Conservation (phyloP, 2,113 vertebrate genomes). For the Nothobranchius kuhntae region DNA sequence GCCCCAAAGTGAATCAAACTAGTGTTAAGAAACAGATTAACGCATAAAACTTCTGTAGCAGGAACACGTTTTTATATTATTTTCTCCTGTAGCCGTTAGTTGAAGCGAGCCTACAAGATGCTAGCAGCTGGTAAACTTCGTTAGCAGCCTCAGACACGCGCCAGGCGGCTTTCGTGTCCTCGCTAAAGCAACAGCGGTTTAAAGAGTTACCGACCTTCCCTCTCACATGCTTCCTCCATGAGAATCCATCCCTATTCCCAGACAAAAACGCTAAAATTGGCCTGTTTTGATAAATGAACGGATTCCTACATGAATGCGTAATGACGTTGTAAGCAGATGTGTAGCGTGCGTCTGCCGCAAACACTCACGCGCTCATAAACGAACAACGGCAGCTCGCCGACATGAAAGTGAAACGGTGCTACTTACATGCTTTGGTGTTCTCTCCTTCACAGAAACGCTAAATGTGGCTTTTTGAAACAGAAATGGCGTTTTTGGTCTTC, state of each 20-base stretch:
- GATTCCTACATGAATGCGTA: conserved; percentile 36
- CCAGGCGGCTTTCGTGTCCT: background rate
- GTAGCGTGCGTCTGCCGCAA: conserved; percentile 30
- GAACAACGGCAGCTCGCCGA: conserved; percentile 4
- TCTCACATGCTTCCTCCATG: background rate
- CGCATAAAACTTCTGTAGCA: background rate
- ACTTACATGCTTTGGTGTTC: conserved; percentile 64
- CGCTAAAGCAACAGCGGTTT: background rate
- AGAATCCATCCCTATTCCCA: background rate
- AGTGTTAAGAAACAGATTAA: background rate
- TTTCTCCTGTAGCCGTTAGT: background rate
- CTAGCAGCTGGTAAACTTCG: conserved; percentile 28
- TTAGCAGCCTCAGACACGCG: conserved; percentile 4
- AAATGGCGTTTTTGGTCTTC: background rate
- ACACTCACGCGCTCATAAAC: conserved; percentile 22
- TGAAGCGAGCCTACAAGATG: conserved; percentile 7
- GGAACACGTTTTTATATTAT: background rate
- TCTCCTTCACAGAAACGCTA: background rate
- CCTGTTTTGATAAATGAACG: conserved; percentile 12
- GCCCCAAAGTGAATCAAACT: background rate
- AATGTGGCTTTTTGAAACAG: too few species aligned
- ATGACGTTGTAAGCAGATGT: conserved; percentile 57
- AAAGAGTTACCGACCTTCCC: background rate
- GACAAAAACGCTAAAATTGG: background rate
- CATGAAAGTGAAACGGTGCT: conserved; percentile 36